Percentiles rank a stretch among this genome's conserved stretches.
Evolutionary conservation across 2,888 invertebrate species (phyloP).

Genomic region (Drosophila cognata): DNA sequence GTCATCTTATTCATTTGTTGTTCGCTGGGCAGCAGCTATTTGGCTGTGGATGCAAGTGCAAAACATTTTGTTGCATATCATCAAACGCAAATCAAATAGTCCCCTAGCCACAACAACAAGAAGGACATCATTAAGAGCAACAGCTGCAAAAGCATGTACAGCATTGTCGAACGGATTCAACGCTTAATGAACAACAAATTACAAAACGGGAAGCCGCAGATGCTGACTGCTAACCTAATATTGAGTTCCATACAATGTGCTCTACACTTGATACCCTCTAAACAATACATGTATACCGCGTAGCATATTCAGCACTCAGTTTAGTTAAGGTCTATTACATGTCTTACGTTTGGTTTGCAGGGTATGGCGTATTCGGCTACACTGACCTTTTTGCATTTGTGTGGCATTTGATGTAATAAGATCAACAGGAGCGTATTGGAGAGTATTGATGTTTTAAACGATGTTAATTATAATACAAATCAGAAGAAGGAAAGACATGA

Average conservation of each 20-base stretch:
- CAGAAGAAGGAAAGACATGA: neutral
- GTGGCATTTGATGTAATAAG: constrained; percentile 14
- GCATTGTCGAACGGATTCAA: constrained; percentile 4
- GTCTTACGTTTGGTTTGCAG: neutral
- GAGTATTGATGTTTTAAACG: neutral
- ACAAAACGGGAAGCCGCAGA: neutral
- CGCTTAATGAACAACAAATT: constrained; percentile 20
- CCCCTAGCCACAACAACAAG: constrained; percentile 11
- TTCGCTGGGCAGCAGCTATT: neutral
- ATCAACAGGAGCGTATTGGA: constrained; percentile 16
- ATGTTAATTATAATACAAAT: neutral
- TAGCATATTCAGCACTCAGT: neutral
- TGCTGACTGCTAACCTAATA: constrained; percentile 27
- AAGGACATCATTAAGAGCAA: constrained; percentile 1
- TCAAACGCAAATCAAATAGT: constrained; percentile 45
- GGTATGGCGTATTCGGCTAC: constrained; percentile 6
- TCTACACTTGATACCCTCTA: constrained; percentile 8
- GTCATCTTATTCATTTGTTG: neutral
- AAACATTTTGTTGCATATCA: constrained; percentile 44
- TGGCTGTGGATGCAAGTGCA: constrained; percentile 31
- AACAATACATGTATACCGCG: neutral
- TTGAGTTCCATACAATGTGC: constrained; percentile 16
- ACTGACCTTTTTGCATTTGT: neutral
- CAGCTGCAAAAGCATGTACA: constrained; percentile 15
- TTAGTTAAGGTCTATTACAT: neutral